These are phyloP conservation scores for Drosophila arizonae DNA, from an alignment of 1,140 invertebrate species.

Conservation along the genomic window DNA sequence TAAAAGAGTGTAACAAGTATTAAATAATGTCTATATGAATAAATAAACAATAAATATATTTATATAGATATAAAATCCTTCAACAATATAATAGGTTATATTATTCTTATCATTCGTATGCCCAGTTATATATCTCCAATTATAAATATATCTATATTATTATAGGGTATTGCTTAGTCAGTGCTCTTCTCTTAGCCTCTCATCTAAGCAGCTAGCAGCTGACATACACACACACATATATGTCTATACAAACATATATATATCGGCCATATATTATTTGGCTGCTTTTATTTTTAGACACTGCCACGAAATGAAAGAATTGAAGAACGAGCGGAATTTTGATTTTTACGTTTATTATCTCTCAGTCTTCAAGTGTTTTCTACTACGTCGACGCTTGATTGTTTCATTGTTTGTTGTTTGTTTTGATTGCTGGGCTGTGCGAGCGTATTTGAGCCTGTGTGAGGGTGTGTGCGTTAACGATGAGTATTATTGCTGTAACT, in stretches of 20 bases:
- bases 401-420: slow-evolving; percentile 43
- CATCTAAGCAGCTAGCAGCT: not conserved
- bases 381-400: slow-evolving; percentile 39
- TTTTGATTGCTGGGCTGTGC: slow-evolving; percentile 30
- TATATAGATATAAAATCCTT: too few relatives aligned
- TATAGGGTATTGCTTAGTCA: not conserved
- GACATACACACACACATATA: not conserved
- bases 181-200: not conserved
- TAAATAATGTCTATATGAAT: too few relatives aligned
- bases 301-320: slow-evolving; percentile 40
- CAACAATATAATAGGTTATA: too few relatives aligned
- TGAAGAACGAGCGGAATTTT: slow-evolving; percentile 41
- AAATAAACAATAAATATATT: too few relatives aligned
- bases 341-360: slow-evolving; percentile 55
- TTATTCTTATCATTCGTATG: too few relatives aligned
- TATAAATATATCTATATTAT: too few relatives aligned
- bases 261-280: slow-evolving; percentile 35
- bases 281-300: slow-evolving; percentile 59
- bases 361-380: slow-evolving; percentile 28
- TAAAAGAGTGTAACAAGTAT: too few relatives aligned
- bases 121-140: too few relatives aligned
- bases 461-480: slow-evolving; percentile 43
- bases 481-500: slow-evolving; percentile 59
- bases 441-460: slow-evolving; percentile 16
- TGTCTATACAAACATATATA: not conserved